Evolutionary conservation across 2,113 vertebrate genomes (phyloP), one percentile per base, ranked within the genome.

Genomic region (Mirza zaza): DNA sequence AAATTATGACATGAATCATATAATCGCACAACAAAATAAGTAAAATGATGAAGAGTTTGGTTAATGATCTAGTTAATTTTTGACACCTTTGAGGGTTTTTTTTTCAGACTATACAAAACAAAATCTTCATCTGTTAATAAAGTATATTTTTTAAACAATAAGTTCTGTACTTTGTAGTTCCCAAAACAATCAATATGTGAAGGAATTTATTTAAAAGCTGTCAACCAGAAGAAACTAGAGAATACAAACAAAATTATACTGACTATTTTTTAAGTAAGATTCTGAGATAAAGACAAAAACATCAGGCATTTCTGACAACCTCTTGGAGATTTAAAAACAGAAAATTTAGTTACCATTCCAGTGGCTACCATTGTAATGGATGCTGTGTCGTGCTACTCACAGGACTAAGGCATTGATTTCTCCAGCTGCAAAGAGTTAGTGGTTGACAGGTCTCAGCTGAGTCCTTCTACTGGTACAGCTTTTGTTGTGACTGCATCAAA

Each of bases 31-130:
- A 95, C 97, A 93, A 90, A 48, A 65, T 96, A 98, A 96, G 91
- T 91, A 97, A 97, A 92, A 97, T 98, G 76, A 97, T 96, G 48
- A 52, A 77, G 86, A 4, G 61, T 97, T 98, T 92, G 97, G 96
- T 97, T 97, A 98, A 98, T 97, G 85, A 90, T 87, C 88, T 97
- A 97, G 87, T 97, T 98, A 98, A 98, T 98, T 98, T 98, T 96
- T 91, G 97, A 92, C 68, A 97, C 92, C 81, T 96, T 96, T 84
- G 61, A 94, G 81, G 77, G 93, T 59, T 87, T 85, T 76, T 82
- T 76, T 93, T 88, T 25, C 48, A 71, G 8, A 82, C 6, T 39
- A 52, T 15, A 82, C n/a, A 57, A 93, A 92, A 88, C 29, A 84
- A 95, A 93, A 71, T 76, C n/a, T 81, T 90, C 32, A 84, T 90